Evolutionary conservation across 2,113 vertebrate genomes (phyloP), one percentile per base, ranked within the genome.

Genomic region (Malurus melanocephalus): DNA sequence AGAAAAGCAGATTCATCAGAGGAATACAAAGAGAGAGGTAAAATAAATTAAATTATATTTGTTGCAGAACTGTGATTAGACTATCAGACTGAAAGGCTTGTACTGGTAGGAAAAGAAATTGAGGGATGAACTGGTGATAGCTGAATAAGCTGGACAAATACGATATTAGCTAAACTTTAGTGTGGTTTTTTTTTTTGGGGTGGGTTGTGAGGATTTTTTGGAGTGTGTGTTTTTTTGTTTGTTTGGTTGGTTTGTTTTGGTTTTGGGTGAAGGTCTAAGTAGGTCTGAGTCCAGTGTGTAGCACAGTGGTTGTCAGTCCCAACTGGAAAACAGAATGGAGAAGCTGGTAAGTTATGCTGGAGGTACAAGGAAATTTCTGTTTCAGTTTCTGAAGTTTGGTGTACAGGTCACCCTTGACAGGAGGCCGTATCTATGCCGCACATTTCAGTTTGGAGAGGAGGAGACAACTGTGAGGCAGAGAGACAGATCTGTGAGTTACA

Each of bases 1-100:
- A 93, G 88, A 85, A 89, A 85, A 74, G 40, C 55, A 35, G 73
- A 45, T 49, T 85, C 48, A 27, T 51, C 0, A 0, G 45, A 77
- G 33, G 77, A 93, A 90, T 91, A 83, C 52, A 88, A 85, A 88
- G 76, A 61, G 21, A 77, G 32, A 71, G 27, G 68, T 80, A 80
- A 85, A 85, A 80, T 87, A 82, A 71, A 88, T 75, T 49, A 55
- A 56, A 69, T 71, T 69, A 9, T 55, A 32, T 92, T 89, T 86
- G 40, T 89, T 94, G 77, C 72, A 71, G 52, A n/a, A n/a, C 20
- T 88, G 14, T 89, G 80, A 51, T 85, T 64, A 62, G 30, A 55
- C 53, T 76, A 19, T 81, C 64, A 87, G 49, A 48, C 74, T 59
- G 55, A 75, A 67, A 80, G 64, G 40, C 71, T 80, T 76, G 43